Percentiles rank a stretch among this genome's conserved stretches.
Evolutionary conservation across 1,140 invertebrate genomes (phyloP).

Genomic region (Dryas iulia): DNA sequence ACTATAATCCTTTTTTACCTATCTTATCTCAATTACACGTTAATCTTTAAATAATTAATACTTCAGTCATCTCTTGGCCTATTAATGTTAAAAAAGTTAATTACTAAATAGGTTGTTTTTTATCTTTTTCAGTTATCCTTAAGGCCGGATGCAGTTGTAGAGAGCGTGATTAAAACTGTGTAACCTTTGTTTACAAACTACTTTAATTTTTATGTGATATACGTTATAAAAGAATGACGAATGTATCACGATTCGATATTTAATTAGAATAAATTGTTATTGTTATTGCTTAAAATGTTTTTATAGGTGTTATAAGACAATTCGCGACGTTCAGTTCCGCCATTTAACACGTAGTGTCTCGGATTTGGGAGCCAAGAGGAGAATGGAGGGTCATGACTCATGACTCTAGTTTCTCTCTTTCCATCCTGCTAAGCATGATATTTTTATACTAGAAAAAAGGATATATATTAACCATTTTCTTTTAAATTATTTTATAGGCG

Average conservation of each 20-base stretch:
- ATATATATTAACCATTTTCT: no score
- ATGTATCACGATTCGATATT: background rate
- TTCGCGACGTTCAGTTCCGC: no score
- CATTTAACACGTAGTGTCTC: no score
- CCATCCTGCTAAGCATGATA: no score
- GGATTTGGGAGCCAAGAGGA: no score
- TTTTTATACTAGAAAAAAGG: no score
- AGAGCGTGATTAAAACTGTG: slow-evolving; percentile 47
- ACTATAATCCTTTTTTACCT: no score
- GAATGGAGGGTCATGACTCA: no score
- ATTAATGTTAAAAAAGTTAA: slow-evolving; percentile 24
- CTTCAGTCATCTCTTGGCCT: background rate
- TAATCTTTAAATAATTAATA: background rate
- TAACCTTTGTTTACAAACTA: slow-evolving; percentile 52
- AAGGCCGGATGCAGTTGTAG: slow-evolving; percentile 24
- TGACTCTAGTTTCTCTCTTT: no score
- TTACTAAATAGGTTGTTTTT: slow-evolving; percentile 11
- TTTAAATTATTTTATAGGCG: no score
- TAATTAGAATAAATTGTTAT: background rate
- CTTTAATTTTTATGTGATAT: slow-evolving; percentile 34
- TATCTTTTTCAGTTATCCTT: slow-evolving; percentile 15
- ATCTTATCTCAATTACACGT: background rate
- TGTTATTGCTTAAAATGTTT: background rate
- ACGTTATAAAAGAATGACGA: background rate
- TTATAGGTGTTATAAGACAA: no score